Conservation (phyloP, 1,140 invertebrate species). For the Drosophila pseudoananassae region DNA sequence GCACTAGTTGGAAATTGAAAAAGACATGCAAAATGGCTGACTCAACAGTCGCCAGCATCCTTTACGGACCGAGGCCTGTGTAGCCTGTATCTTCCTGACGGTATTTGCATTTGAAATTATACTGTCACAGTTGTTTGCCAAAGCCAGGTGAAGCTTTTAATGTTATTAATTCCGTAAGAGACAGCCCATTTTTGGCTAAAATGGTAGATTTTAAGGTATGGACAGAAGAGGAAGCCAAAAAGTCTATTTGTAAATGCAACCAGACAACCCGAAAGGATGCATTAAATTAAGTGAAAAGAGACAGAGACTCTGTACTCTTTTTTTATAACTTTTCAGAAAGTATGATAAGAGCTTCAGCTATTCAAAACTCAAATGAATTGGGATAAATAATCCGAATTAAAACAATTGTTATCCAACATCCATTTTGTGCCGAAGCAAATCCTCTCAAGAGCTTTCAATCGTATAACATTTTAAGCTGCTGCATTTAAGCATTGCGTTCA, state of each 20-base stretch:
- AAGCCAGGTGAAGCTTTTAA: constrained; percentile 41
- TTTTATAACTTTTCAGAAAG: not conserved
- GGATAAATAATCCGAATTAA: constrained; percentile 9
- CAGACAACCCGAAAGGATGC: constrained; percentile 14
- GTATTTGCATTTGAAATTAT: constrained; percentile 53
- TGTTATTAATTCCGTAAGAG: constrained; percentile 43
- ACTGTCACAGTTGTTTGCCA: constrained; percentile 28
- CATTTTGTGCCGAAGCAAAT: constrained; percentile 33
- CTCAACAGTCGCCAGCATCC: constrained; percentile 8
- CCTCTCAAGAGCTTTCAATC: constrained; percentile 38
- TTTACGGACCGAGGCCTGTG: constrained; percentile 14
- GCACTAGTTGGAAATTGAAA: constrained; percentile 35
- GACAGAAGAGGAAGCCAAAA: not conserved
- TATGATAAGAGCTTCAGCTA: not conserved
- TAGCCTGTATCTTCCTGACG: not conserved
- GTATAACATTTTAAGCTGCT: constrained; percentile 34
- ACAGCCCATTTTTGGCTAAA: constrained; percentile 6
- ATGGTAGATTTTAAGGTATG: not conserved
- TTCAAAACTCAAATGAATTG: constrained; percentile 14
- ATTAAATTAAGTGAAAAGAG: constrained; percentile 23
- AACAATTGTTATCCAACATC: constrained; percentile 13
- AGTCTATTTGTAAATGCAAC: constrained; percentile 39
- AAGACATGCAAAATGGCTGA: constrained; percentile 52
- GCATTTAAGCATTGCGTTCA: constrained; percentile 33
- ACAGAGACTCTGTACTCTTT: not conserved